Conservation (phyloP, 2,888 invertebrate genomes). For the Apodemia duryi region DNA sequence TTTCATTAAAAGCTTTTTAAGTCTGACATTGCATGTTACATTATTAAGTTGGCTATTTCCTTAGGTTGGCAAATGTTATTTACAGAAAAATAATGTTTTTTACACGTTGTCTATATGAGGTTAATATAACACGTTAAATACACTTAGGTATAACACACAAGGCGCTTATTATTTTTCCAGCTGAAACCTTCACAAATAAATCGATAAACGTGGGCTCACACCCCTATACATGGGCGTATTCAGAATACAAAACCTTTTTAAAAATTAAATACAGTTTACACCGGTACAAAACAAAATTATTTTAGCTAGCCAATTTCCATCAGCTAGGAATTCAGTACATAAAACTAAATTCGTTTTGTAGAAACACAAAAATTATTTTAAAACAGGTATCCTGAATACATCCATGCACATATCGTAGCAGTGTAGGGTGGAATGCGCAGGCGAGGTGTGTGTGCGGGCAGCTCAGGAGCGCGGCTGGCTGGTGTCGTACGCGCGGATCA, state of each 20-base stretch:
- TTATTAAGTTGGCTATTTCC: background rate
- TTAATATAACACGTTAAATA: no score
- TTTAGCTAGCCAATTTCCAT: no score
- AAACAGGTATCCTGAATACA: background rate
- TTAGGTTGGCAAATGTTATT: constrained; percentile 1
- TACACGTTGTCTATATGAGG: background rate
- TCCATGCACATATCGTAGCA: background rate
- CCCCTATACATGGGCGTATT: no score
- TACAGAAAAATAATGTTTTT: background rate
- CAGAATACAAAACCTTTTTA: no score
- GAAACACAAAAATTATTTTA: background rate
- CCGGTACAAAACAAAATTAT: no score
- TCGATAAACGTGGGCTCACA: no score
- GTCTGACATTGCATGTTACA: background rate
- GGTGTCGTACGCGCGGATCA: constrained; percentile 98
- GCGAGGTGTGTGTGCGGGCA: background rate
- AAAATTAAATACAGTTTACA: no score
- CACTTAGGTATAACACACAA: no score
- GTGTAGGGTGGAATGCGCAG: background rate
- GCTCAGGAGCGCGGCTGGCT: constrained; percentile 87
- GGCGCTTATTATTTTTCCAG: no score
- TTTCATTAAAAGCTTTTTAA: background rate
- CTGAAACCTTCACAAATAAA: no score
- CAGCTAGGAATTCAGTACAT: no score
- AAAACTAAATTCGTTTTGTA: background rate